Evolutionary conservation across 2,888 invertebrate genomes (phyloP).

Genomic region (Clunio marinus): DNA sequence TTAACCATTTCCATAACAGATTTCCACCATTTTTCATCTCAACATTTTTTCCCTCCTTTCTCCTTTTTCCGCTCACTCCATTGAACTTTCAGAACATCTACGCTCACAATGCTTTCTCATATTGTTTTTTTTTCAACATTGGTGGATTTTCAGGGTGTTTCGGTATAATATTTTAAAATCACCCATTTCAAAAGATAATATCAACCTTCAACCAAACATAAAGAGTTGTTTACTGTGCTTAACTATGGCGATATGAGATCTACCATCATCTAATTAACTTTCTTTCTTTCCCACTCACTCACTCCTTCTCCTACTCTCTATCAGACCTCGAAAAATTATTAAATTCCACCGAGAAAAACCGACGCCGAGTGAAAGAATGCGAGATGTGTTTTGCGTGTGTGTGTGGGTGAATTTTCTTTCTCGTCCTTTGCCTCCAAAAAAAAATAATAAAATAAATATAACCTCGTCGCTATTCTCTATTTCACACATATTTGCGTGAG

Average conservation of each 20-base stretch:
- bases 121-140: not conserved
- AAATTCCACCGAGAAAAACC: not conserved
- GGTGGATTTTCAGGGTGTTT: not conserved
- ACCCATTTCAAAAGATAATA: not conserved
- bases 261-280: not conserved
- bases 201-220: not conserved
- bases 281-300: too few relatives aligned
- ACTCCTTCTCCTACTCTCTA: too few relatives aligned
- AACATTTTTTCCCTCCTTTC: not conserved
- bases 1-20: conserved; percentile 26
- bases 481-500: conserved; percentile 10
- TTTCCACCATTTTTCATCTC: conserved; percentile 38
- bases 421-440: not conserved
- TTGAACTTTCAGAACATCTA: conserved; percentile 12
- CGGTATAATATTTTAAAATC: not conserved
- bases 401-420: not conserved
- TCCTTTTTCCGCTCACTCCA: not conserved
- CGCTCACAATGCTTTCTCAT: conserved; percentile 1
- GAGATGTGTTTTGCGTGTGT: not conserved
- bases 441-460: too few relatives aligned
- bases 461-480: not conserved
- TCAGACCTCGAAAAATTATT: too few relatives aligned
- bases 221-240: not conserved
- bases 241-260: not conserved
- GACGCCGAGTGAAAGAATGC: not conserved